Evolutionary conservation across 1,140 invertebrate genomes (phyloP).

Genomic region (Acromyrmex charruanus): DNA sequence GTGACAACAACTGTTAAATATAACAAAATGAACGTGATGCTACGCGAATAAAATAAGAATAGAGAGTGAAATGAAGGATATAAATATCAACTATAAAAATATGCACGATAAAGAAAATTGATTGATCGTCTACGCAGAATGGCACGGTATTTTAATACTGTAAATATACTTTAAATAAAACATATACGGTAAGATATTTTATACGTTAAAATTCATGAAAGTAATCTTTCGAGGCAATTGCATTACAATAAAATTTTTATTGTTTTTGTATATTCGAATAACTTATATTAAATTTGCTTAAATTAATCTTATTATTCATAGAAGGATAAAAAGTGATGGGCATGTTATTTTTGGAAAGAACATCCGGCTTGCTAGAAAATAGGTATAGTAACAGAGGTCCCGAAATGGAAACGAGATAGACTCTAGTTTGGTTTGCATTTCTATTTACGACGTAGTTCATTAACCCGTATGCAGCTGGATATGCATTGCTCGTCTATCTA

Average conservation of each 20-base stretch:
- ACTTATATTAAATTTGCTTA: background rate
- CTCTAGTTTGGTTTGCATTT: conserved; percentile 78
- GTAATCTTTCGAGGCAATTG: background rate
- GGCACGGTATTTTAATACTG: background rate
- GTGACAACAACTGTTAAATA: background rate
- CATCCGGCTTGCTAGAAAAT: conserved; percentile 46
- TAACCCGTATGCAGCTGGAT: conserved; percentile 64
- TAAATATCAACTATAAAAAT: conserved; percentile 10
- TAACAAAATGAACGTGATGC: background rate
- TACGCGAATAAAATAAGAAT: background rate
- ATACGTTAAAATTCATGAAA: background rate
- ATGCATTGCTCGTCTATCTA: conserved; percentile 1
- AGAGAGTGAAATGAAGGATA: conserved; percentile 5
- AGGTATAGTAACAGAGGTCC: conserved; percentile 36
- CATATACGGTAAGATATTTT: background rate
- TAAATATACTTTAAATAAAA: background rate
- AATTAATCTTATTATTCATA: background rate
- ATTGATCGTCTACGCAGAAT: background rate
- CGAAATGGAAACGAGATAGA: conserved; percentile 76
- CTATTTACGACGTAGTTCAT: conserved; percentile 80
- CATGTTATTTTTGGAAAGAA: conserved; percentile 12
- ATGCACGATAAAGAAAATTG: background rate
- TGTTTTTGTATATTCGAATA: background rate
- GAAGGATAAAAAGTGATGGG: background rate
- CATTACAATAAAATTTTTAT: background rate